Conservation (phyloP, 2,113 vertebrate species). For the Plecturocebus donacophilus region DNA sequence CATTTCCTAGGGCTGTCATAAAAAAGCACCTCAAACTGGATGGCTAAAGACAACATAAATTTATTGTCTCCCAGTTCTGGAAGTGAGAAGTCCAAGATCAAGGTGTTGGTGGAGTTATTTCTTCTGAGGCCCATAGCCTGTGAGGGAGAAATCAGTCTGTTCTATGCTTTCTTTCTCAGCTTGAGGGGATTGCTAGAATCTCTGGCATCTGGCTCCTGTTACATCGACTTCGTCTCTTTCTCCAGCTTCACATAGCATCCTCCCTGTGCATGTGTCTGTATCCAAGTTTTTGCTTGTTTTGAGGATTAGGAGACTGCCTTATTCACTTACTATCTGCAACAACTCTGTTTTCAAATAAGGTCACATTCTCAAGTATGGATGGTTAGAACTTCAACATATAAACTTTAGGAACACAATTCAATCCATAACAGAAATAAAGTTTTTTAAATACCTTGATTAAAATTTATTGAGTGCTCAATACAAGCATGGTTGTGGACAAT, state of each 20-base stretch:
- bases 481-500: neutral
- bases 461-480: neutral
- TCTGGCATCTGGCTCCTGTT: neutral
- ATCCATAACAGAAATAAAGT: neutral
- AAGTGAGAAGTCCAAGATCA: neutral
- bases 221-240: neutral
- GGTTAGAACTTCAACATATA: neutral
- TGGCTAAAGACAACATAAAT: neutral
- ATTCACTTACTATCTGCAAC: neutral
- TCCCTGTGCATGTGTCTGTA: neutral
- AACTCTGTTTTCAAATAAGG: neutral
- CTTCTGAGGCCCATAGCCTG: accelerated
- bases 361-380: neutral
- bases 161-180: neutral
- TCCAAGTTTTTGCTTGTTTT: neutral
- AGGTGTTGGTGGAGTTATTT: neutral
- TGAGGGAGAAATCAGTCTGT: neutral
- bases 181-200: neutral
- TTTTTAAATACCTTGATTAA: neutral
- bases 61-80: neutral
- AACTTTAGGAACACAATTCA: neutral
- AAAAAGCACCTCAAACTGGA: neutral
- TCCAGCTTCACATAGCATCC: neutral
- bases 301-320: neutral
- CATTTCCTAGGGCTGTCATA: neutral